These are phyloP conservation scores for Diorhabda carinulata DNA, from an alignment of 1,140 invertebrate genomes.

Conservation along the genomic window DNA sequence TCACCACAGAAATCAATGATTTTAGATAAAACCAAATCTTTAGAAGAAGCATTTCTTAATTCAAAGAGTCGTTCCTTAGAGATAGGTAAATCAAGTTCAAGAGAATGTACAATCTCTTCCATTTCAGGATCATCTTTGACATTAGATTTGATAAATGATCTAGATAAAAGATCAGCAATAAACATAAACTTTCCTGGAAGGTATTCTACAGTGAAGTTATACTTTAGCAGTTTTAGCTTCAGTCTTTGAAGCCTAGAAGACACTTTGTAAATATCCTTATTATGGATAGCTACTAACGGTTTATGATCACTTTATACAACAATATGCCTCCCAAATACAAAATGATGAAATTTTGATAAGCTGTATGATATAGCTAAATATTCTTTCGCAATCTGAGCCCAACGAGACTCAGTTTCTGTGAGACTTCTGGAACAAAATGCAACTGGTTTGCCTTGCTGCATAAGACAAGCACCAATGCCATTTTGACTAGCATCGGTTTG, in stretches of 20 bases:
- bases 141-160: conserved; percentile 4
- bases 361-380: background rate
- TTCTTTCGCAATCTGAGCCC: conserved; percentile 10
- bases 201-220: conserved; percentile 11
- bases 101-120: conserved; percentile 11
- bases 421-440: background rate
- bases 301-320: conserved; percentile 21
- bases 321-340: conserved; percentile 7
- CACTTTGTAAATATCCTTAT: conserved; percentile 18
- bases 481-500: conserved; percentile 5
- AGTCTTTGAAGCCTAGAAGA: conserved; percentile 12
- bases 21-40: conserved; percentile 7
- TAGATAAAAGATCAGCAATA: conserved; percentile 11
- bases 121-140: conserved; percentile 12
- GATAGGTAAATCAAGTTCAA: conserved; percentile 9
- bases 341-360: background rate
- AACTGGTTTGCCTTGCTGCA: conserved; percentile 15
- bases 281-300: conserved; percentile 6
- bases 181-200: conserved; percentile 8
- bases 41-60: conserved; percentile 5
- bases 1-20: conserved; percentile 6
- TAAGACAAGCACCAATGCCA: conserved; percentile 23
- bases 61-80: background rate
- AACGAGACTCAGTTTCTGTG: conserved; percentile 4
- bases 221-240: conserved; percentile 18